These are phyloP conservation scores for Drosophila affinis DNA, from an alignment of 2,888 invertebrate genomes.

Conservation along the genomic window DNA sequence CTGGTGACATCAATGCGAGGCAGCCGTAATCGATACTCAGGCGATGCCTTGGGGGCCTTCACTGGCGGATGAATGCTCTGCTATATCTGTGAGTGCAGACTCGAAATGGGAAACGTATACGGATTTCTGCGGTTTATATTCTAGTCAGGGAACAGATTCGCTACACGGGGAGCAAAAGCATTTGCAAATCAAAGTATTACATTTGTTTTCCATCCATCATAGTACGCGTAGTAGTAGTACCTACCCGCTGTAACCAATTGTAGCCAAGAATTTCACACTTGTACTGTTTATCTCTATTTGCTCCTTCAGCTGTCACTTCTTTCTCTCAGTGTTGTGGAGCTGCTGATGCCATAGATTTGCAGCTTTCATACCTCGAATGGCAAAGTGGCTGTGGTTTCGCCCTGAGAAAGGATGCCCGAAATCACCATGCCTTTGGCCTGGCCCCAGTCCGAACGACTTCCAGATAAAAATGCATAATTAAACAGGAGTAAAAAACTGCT, in stretches of 20 bases:
- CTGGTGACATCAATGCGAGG: slow-evolving; percentile 38
- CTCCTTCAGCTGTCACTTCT: background rate
- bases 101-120: background rate
- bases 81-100: slow-evolving; percentile 17
- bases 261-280: too few relatives aligned
- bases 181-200: too few relatives aligned
- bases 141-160: too few relatives aligned
- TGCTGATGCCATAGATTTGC: slow-evolving; percentile 48
- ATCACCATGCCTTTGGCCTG: slow-evolving; percentile 45
- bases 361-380: slow-evolving; percentile 47
- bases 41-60: background rate
- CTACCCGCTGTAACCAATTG: too few relatives aligned
- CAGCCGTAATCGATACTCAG: slow-evolving; percentile 14
- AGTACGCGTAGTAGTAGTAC: too few relatives aligned
- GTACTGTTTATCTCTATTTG: background rate
- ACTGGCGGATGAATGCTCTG: slow-evolving; percentile 22
- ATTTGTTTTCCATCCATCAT: too few relatives aligned
- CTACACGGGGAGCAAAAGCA: too few relatives aligned
- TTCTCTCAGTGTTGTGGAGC: background rate
- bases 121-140: too few relatives aligned
- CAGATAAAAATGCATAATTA: slow-evolving; percentile 77
- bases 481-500: slow-evolving; percentile 28
- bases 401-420: slow-evolving; percentile 27
- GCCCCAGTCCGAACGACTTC: slow-evolving; percentile 20
- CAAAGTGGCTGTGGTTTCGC: slow-evolving; percentile 25